Evolutionary conservation across 2,888 invertebrate genomes (phyloP).

Genomic region (Lagria hirta): DNA sequence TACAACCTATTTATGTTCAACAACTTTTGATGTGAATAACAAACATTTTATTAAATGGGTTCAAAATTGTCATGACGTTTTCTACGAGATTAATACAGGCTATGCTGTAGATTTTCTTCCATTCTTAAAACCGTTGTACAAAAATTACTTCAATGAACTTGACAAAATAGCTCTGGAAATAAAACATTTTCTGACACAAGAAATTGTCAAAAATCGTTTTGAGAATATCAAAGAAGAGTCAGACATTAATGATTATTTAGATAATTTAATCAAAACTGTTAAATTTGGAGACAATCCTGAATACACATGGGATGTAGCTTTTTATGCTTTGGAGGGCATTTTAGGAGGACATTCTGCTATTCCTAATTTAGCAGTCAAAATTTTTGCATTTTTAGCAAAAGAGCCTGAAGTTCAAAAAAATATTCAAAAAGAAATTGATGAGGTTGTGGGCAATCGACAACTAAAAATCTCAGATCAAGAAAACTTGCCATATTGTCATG

Average conservation of each 20-base stretch:
- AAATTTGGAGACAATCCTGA: slow-evolving; percentile 50
- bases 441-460: slow-evolving; percentile 42
- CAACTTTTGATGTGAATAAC: slow-evolving; percentile 55
- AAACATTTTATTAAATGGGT: slow-evolving; percentile 56
- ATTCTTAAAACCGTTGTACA: slow-evolving; percentile 60
- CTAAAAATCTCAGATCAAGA: slow-evolving; percentile 53
- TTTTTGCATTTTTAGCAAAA: slow-evolving; percentile 60
- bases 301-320: slow-evolving; percentile 58
- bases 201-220: slow-evolving; percentile 57
- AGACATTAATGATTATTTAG: slow-evolving; percentile 59
- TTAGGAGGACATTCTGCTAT: slow-evolving; percentile 66
- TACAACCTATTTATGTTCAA: slow-evolving; percentile 62
- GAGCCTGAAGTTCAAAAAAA: slow-evolving; percentile 58
- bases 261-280: slow-evolving; percentile 60
- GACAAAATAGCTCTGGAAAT: slow-evolving; percentile 58
- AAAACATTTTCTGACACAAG: slow-evolving; percentile 57
- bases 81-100: slow-evolving; percentile 69
- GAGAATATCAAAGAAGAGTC: slow-evolving; percentile 39
- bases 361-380: slow-evolving; percentile 62
- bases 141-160: slow-evolving; percentile 56
- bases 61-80: slow-evolving; percentile 63
- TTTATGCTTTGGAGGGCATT: slow-evolving; percentile 56
- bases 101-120: slow-evolving; percentile 68
- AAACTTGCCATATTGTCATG: slow-evolving; percentile 63
- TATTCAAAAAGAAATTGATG: slow-evolving; percentile 60